Conservation (phyloP, 2,797 vertebrate species). For the Lutjanus argentimaculatus region DNA sequence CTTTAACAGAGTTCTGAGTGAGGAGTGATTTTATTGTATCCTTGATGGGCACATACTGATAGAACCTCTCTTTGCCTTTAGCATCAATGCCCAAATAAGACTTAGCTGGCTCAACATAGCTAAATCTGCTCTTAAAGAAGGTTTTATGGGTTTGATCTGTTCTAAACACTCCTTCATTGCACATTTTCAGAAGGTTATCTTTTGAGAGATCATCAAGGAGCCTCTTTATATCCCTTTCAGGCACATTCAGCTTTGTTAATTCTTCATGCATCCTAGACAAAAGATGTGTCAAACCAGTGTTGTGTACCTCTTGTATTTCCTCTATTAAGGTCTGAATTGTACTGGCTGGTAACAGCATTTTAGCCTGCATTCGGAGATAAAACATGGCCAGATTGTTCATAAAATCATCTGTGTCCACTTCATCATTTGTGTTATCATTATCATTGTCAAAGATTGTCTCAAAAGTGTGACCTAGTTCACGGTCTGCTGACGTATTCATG, state of each 20-base stretch:
- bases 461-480: neutral
- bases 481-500: neutral
- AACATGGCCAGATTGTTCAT: conserved; percentile 3
- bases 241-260: neutral
- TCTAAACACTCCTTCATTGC: neutral
- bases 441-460: neutral
- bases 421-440: neutral
- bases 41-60: neutral
- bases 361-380: conserved; percentile 9
- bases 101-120: neutral
- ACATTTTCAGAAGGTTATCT: neutral
- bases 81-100: neutral
- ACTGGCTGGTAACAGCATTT: conserved; percentile 1
- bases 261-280: neutral
- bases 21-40: neutral
- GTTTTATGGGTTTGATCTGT: neutral
- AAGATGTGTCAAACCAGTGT: neutral
- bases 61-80: conserved; percentile 2
- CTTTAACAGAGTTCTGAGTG: neutral
- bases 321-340: neutral
- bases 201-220: neutral
- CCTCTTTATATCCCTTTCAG: neutral
- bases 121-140: neutral
- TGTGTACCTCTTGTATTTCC: neutral
- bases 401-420: neutral